These are phyloP conservation scores for Drosophila stalkeri DNA, from an alignment of 2,888 invertebrate species.

Conservation along the genomic window DNA sequence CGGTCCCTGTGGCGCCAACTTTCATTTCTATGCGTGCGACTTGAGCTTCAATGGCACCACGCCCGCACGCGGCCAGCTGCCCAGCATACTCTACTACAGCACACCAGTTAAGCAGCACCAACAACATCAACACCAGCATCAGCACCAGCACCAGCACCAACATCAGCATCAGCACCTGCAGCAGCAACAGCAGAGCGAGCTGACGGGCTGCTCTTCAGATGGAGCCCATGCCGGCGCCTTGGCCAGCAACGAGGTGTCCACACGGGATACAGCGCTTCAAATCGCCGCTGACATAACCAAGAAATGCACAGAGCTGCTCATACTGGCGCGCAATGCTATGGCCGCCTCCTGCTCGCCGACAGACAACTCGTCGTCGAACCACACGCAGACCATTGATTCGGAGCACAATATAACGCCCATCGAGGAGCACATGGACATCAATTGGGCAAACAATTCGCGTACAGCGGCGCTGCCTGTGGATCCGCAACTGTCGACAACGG, in stretches of 20 bases:
- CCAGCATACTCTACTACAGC: slow-evolving; percentile 92
- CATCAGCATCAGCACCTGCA: slow-evolving; percentile 1
- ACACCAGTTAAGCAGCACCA: slow-evolving; percentile 83
- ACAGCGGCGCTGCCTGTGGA: slow-evolving; percentile 82
- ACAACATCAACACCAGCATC: slow-evolving; percentile 35
- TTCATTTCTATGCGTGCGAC: slow-evolving; percentile 95
- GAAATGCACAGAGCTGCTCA: slow-evolving; percentile 91
- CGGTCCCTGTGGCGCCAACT: slow-evolving; percentile 96
- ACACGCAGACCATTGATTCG: slow-evolving; percentile 85
- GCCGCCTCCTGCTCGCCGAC: slow-evolving; percentile 87
- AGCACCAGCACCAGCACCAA: slow-evolving; percentile 16
- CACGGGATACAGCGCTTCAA: slow-evolving; percentile 87
- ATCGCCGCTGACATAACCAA: slow-evolving; percentile 92
- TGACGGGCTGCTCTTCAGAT: slow-evolving; percentile 22
- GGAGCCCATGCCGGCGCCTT: slow-evolving; percentile 10
- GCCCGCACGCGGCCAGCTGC: slow-evolving; percentile 96
- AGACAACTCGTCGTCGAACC: slow-evolving; percentile 86
- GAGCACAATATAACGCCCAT: slow-evolving; percentile 85
- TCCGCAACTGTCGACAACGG: slow-evolving; percentile 81
- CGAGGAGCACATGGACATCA: slow-evolving; percentile 85
- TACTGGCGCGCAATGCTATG: slow-evolving; percentile 90
- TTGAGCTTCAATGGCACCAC: slow-evolving; percentile 99
- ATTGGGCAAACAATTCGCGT: slow-evolving; percentile 85
- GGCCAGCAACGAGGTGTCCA: slow-evolving; percentile 76
- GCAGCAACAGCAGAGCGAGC: slow-evolving; percentile 2